Evolutionary conservation across 2,113 vertebrate genomes (phyloP).

Genomic region (Reinhardtius hippoglossoides): DNA sequence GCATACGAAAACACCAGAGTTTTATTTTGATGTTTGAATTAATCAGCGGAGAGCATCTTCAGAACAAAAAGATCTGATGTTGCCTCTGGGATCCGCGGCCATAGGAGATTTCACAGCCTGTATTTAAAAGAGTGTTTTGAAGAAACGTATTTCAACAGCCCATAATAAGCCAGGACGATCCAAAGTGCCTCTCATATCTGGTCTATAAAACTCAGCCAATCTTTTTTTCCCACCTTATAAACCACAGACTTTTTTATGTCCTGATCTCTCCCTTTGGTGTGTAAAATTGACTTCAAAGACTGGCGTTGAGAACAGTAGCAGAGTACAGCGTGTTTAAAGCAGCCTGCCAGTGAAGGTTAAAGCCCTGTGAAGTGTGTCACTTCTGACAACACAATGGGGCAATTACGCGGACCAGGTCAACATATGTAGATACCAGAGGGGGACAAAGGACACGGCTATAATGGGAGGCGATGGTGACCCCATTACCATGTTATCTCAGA

Average conservation of each 20-base stretch:
- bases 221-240: conserved; percentile 6
- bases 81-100: conserved; percentile 74
- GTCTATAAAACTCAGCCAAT: conserved; percentile 50
- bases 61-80: conserved; percentile 81
- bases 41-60: conserved; percentile 80
- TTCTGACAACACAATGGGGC: conserved; percentile 46
- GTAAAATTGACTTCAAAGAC: conserved; percentile 49
- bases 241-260: conserved; percentile 48
- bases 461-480: conserved; percentile 53
- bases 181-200: conserved; percentile 50
- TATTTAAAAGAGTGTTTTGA: conserved; percentile 78
- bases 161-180: conserved; percentile 69
- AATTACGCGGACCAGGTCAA: conserved; percentile 57
- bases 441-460: conserved; percentile 56
- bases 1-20: conserved; percentile 70
- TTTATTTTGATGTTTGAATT: conserved; percentile 83
- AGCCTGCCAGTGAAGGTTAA: conserved; percentile 46
- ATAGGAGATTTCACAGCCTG: conserved; percentile 73
- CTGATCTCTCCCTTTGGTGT: conserved; percentile 42
- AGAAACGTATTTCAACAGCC: conserved; percentile 65
- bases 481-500: conserved; percentile 52
- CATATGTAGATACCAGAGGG: conserved; percentile 49
- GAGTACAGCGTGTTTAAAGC: conserved; percentile 25
- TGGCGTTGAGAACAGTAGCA: conserved; percentile 40
- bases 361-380: conserved; percentile 56